Percentiles rank a stretch among this genome's conserved stretches.
phyloP scores from a whole-genome alignment of 2,797 vertebrate genomes.

The Lacerta bilineata region DNA sequence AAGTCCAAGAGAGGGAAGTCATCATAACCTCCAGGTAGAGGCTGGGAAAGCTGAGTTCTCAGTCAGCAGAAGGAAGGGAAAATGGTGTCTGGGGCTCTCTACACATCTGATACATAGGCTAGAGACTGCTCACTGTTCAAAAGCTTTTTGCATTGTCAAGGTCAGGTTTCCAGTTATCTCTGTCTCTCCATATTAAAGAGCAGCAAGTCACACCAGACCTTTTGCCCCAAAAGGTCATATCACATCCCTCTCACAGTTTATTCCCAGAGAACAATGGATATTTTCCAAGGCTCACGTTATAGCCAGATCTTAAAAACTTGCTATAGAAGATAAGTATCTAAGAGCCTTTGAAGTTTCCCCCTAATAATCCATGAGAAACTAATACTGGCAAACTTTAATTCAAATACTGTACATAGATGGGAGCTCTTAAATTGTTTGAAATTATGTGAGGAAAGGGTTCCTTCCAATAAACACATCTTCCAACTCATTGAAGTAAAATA shows the following conservation, averaged over 20 bases:
- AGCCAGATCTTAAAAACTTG: background rate
- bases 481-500: background rate
- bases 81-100: background rate
- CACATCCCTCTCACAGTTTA: background rate
- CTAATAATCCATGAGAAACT: background rate
- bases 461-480: background rate
- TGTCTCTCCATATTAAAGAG: slow-evolving; percentile 8
- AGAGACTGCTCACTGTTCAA: background rate
- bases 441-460: background rate
- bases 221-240: background rate
- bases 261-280: background rate
- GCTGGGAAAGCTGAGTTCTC: background rate
- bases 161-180: background rate
- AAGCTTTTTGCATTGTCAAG: background rate
- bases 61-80: accelerated
- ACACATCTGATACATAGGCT: background rate
- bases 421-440: background rate
- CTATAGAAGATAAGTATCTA: background rate
- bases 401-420: background rate
- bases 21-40: background rate
- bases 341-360: background rate
- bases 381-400: background rate
- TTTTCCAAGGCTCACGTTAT: background rate
- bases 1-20: background rate
- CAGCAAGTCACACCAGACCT: background rate